Base-by-base conservation (phyloP, 2,113 vertebrate genomes). In the Ptychochromis oligacanthus region DNA sequence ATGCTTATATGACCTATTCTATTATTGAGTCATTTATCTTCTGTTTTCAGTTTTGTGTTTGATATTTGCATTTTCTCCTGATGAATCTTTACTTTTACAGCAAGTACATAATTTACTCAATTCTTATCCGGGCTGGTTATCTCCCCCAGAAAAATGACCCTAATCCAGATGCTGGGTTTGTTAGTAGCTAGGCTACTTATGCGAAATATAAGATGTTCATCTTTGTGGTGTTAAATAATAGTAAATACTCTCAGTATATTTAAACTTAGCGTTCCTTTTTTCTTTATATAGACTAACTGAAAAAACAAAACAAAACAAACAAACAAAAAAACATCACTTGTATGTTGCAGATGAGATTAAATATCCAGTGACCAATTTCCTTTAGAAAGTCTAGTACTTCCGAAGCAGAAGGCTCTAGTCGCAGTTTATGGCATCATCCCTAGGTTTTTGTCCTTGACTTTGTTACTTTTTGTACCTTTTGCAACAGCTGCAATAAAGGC, bases 191-290 rank as follows among this genome's bases (percentile, higher is more conserved):
- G 24, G 43, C 57, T 77, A 78, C 81, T 60, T 75, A n/a, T 57
- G 34, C 64, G 40, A 67, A 79, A 56, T 36, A 60, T 46, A 80
- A 89, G 57, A 79, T 85, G 83, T 79, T 15, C 15, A 38, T 58
- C 40, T 74, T 57, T 74, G 43, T 58, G n/a, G 52, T 67, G 65
- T 78, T 75, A 43, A 59, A 15, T 56, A 54, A 65, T 54, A 28
- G 22, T 61, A 18, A 28, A 80, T 77, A 14, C 43, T 28, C 58
- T 43, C 9, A 20, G n/a, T 31, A 46, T 15, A 46, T 15, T 46
- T 10, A 15, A 7, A 7, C 18, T 24, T 2, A 62, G n/a, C 2
- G 6, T 72, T 26, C 8, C 24, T 26, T 31, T 34, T 22, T 11
- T 9, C 7, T 58, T 4, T 12, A 12, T 3, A 8, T 36, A 17